These are phyloP conservation scores for Hirtodrosophila histrioides DNA, from an alignment of 2,888 invertebrate species.

Conservation along the genomic window DNA sequence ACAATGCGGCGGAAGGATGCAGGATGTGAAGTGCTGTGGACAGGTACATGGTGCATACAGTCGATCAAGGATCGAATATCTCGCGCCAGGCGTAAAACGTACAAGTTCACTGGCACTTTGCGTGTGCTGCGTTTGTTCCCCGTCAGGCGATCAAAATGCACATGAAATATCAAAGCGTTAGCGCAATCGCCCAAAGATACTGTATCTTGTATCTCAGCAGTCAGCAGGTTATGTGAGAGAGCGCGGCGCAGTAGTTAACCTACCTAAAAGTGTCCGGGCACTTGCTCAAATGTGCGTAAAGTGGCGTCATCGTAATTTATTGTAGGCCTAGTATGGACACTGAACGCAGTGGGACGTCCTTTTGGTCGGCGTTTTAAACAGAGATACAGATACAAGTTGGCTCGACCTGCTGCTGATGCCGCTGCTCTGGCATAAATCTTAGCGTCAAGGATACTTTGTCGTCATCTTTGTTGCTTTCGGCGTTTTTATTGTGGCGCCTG, in stretches of 20 bases:
- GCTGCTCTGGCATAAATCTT: constrained; percentile 75
- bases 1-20: constrained; percentile 75
- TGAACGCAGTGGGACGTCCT: constrained; percentile 73
- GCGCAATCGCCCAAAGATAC: constrained; percentile 67
- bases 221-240: constrained; percentile 10
- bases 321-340: constrained; percentile 74
- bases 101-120: constrained; percentile 74
- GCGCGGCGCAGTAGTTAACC: constrained; percentile 18
- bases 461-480: constrained; percentile 72
- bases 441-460: constrained; percentile 79
- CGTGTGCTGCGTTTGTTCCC: constrained; percentile 48
- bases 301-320: constrained; percentile 81
- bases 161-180: constrained; percentile 60
- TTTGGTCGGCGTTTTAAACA: constrained; percentile 57
- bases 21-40: constrained; percentile 67
- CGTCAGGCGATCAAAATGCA: constrained; percentile 6
- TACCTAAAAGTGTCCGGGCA: constrained; percentile 79
- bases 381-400: constrained; percentile 15
- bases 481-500: constrained; percentile 79
- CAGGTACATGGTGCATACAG: constrained; percentile 31
- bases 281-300: constrained; percentile 80
- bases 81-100: constrained; percentile 67
- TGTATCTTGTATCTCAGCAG: constrained; percentile 54
- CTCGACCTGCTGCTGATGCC: constrained; percentile 32
- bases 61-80: constrained; percentile 39